phyloP scores from a whole-genome alignment of 2,797 vertebrate genomes.

The Eutrigla gurnardus region DNA sequence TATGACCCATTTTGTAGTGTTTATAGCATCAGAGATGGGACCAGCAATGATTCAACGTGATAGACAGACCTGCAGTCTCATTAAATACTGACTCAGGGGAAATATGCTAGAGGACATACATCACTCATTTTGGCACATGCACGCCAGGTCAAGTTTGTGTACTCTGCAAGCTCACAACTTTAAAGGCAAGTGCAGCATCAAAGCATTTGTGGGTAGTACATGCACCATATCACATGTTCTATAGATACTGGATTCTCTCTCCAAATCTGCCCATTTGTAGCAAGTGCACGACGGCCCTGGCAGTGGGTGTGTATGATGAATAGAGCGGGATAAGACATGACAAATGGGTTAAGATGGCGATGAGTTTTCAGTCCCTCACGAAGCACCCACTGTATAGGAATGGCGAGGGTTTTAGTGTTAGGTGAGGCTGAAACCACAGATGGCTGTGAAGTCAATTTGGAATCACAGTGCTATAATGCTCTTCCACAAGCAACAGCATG shows the following conservation, averaged over 20 bases:
- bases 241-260: background rate
- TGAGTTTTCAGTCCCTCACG: conserved; percentile 33
- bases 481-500: background rate
- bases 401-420: conserved; percentile 15
- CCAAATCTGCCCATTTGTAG: conserved; percentile 16
- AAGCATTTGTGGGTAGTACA: background rate
- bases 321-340: conserved; percentile 42
- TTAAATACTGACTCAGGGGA: conserved; percentile 67
- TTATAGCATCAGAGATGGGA: conserved; percentile 31
- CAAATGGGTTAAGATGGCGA: conserved; percentile 39
- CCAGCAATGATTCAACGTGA: conserved; percentile 59
- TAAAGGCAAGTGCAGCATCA: background rate
- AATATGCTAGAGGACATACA: conserved; percentile 61
- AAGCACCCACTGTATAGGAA: conserved; percentile 1
- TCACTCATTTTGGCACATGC: conserved; percentile 39
- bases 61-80: conserved; percentile 63
- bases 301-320: conserved; percentile 40
- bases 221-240: too few species aligned
- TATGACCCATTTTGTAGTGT: conserved; percentile 33
- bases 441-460: conserved; percentile 12
- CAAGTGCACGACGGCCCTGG: conserved; percentile 8
- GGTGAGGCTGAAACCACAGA: conserved; percentile 20
- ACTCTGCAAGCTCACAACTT: conserved; percentile 30
- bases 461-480: conserved; percentile 17
- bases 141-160: conserved; percentile 19